These are phyloP conservation scores for Dendrolimus punctatus DNA, from an alignment of 1,140 invertebrate genomes.

Conservation along the genomic window DNA sequence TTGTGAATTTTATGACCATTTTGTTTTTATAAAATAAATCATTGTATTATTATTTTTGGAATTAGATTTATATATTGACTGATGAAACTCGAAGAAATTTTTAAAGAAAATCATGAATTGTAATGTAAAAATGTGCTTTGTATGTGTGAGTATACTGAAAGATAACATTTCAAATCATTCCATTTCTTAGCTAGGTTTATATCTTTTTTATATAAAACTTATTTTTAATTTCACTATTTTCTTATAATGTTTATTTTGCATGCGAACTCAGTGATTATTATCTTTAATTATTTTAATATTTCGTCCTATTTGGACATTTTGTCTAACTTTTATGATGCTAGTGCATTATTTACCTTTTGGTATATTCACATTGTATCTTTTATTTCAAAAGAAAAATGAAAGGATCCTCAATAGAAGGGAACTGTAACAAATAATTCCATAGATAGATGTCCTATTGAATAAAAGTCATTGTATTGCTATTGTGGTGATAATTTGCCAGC, in stretches of 20 bases:
- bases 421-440: slow-evolving; percentile 53
- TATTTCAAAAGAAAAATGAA: slow-evolving; percentile 69
- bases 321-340: slow-evolving; percentile 25
- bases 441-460: slow-evolving; percentile 49
- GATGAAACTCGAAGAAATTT: slow-evolving; percentile 44
- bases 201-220: slow-evolving; percentile 33
- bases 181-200: slow-evolving; percentile 52
- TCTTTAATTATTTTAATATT: slow-evolving; percentile 28
- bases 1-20: slow-evolving; percentile 39
- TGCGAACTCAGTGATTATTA: slow-evolving; percentile 37
- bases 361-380: slow-evolving; percentile 58
- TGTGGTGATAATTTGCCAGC: slow-evolving; percentile 53
- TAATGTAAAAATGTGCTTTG: slow-evolving; percentile 40
- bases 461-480: slow-evolving; percentile 58
- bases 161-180: slow-evolving; percentile 63
- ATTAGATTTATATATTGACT: slow-evolving; percentile 58
- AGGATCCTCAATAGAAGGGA: slow-evolving; percentile 36
- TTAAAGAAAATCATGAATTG: slow-evolving; percentile 37
- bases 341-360: slow-evolving; percentile 44
- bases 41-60: slow-evolving; percentile 59
- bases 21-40: slow-evolving; percentile 45
- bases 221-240: slow-evolving; percentile 50
- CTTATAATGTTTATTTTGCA: slow-evolving; percentile 56
- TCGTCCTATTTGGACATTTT: slow-evolving; percentile 35
- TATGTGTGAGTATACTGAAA: slow-evolving; percentile 66